Evolutionary conservation across 2,797 vertebrate genomes (phyloP).

Genomic region (Phataginus tetradactyla): DNA sequence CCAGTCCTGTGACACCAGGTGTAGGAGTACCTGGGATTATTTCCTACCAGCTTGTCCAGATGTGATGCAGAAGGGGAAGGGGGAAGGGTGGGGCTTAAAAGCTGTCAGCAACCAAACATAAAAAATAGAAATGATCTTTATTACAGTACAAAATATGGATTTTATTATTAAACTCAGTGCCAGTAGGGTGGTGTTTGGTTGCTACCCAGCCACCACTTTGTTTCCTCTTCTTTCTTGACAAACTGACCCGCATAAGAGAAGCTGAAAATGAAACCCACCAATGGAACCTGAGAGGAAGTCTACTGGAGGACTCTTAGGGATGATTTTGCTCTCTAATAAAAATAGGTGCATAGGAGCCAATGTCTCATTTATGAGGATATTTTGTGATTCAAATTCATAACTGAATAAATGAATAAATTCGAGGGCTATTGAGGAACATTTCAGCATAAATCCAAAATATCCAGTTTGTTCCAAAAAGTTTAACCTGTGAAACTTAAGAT

Average conservation of each 20-base stretch:
- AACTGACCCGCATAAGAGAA: background rate
- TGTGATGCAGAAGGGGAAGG: fast-evolving
- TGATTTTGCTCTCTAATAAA: background rate
- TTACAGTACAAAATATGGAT: background rate
- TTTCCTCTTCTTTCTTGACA: background rate
- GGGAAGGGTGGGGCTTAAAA: background rate
- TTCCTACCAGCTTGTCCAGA: background rate
- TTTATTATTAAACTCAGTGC: background rate
- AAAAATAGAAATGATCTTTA: background rate
- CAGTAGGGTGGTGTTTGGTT: background rate
- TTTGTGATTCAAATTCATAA: background rate
- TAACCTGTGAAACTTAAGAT: background rate
- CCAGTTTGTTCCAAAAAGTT: background rate
- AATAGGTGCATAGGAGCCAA: background rate
- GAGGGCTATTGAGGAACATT: background rate
- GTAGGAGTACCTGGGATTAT: background rate
- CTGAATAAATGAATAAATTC: background rate
- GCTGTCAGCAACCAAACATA: background rate
- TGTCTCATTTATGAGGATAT: background rate
- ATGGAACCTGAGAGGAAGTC: background rate
- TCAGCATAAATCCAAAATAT: background rate
- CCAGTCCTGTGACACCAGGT: background rate
- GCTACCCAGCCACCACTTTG: background rate
- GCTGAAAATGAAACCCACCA: background rate
- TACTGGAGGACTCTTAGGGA: background rate